These are phyloP conservation scores for Mustela erminea DNA, from an alignment of 2,797 vertebrate genomes.

Conservation along the genomic window DNA sequence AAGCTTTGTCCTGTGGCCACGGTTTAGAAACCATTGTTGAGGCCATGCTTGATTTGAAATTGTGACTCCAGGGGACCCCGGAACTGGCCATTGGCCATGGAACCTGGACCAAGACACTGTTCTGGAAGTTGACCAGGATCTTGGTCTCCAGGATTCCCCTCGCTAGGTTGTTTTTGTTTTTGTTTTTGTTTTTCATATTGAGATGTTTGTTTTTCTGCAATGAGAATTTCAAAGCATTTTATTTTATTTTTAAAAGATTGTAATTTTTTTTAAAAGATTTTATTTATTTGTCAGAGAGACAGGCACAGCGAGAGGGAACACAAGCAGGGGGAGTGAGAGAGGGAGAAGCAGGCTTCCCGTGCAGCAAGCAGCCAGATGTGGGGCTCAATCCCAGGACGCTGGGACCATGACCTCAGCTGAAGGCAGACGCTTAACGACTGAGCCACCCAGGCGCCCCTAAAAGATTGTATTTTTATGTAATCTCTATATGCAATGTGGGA, in stretches of 20 bases:
- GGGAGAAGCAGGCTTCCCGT: no score
- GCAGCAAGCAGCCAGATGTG: no score
- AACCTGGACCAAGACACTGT: not conserved
- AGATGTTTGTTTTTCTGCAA: conserved; percentile 24
- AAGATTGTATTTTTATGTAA: not conserved
- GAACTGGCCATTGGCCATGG: not conserved
- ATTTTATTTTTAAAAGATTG: not conserved
- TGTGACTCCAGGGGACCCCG: not conserved
- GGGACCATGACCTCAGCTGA: no score
- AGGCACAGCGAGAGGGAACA: no score
- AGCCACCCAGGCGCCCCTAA: not conserved
- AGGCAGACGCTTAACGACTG: no score
- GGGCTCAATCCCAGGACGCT: no score
- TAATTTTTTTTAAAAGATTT: no score
- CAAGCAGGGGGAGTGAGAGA: no score
- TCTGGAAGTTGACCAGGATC: not conserved
- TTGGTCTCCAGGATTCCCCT: not conserved
- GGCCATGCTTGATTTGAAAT: not conserved
- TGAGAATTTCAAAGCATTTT: conserved; percentile 36
- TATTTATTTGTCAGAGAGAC: no score
- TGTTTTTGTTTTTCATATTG: no score
- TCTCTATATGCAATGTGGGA: not conserved
- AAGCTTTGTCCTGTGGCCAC: not conserved
- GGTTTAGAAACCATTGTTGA: not conserved
- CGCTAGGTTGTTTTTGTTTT: not conserved